phyloP scores from a whole-genome alignment of 2,113 vertebrate genomes.

The Labeo rohita region DNA sequence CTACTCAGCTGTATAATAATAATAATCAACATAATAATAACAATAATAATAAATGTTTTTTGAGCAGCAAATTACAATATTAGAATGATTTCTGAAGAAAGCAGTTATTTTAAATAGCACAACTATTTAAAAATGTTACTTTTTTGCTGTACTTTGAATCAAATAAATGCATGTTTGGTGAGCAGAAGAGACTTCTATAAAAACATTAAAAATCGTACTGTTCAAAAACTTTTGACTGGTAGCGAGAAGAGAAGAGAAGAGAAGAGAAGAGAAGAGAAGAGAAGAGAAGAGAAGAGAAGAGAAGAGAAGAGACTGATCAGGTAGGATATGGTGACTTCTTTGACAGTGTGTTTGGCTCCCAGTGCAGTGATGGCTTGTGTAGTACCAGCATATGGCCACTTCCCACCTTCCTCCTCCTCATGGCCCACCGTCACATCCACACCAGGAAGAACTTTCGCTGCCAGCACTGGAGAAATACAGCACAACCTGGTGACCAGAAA shows the following conservation, averaged over 20 bases:
- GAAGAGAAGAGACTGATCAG: not conserved
- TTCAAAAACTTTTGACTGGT: too few species aligned
- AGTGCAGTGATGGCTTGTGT: conserved; percentile 81
- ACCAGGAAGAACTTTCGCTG: conserved; percentile 80
- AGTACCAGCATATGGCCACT: conserved; percentile 85
- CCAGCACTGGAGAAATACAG: conserved; percentile 85
- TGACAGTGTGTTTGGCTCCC: conserved; percentile 82
- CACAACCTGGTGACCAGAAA: conserved; percentile 49
- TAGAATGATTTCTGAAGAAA: too few species aligned
- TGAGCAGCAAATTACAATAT: too few species aligned
- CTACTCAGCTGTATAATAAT: too few species aligned
- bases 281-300: conserved; percentile 57
- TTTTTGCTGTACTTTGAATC: too few species aligned
- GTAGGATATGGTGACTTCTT: conserved; percentile 86
- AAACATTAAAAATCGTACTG: too few species aligned
- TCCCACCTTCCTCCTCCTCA: conserved; percentile 84
- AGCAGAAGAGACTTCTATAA: not conserved
- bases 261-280: not conserved
- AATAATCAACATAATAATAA: too few species aligned
- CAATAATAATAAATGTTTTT: too few species aligned
- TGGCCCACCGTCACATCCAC: conserved; percentile 88
- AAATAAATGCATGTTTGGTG: too few species aligned
- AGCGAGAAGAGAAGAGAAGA: not conserved
- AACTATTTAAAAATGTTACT: too few species aligned
- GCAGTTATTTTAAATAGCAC: too few species aligned